Percentiles rank a stretch among this genome's conserved stretches.
Conservation (phyloP, 1,140 invertebrate species). For the Drosophila asahinai region DNA sequence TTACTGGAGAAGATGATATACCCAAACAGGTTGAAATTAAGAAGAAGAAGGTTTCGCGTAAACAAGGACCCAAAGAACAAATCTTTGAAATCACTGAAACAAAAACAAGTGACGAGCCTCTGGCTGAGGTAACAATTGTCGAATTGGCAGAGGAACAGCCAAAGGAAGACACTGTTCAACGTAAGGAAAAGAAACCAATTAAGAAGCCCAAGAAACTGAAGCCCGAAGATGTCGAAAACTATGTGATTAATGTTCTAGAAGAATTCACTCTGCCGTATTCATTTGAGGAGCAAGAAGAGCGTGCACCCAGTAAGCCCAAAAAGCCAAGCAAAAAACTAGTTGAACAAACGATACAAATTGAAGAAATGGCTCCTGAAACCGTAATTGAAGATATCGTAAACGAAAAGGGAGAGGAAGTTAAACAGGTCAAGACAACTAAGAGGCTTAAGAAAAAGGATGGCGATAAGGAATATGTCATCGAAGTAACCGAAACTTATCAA, state of each 20-base stretch:
- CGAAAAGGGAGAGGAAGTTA: slow-evolving; percentile 82
- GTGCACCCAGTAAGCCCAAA: slow-evolving; percentile 54
- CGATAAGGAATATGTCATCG: slow-evolving; percentile 72
- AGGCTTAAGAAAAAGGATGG: slow-evolving; percentile 78
- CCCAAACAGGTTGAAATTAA: slow-evolving; percentile 51
- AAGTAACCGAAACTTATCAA: slow-evolving; percentile 77
- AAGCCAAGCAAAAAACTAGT: slow-evolving; percentile 63
- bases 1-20: slow-evolving; percentile 34
- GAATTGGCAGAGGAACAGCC: slow-evolving; percentile 15
- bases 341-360: slow-evolving; percentile 66
- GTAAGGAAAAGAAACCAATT: slow-evolving; percentile 28
- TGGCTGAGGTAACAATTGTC: slow-evolving; percentile 25
- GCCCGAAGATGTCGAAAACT: slow-evolving; percentile 48
- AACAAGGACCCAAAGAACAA: slow-evolving; percentile 57
- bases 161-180: not conserved
- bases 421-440: slow-evolving; percentile 79
- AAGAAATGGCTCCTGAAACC: slow-evolving; percentile 82
- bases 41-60: slow-evolving; percentile 58
- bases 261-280: slow-evolving; percentile 53
- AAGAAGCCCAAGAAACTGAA: slow-evolving; percentile 65
- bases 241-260: slow-evolving; percentile 55
- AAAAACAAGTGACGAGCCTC: slow-evolving; percentile 25
- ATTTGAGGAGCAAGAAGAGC: slow-evolving; percentile 46
- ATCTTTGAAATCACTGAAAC: slow-evolving; percentile 61
- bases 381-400: slow-evolving; percentile 74